Percentiles rank a stretch among this genome's conserved stretches.
These are phyloP conservation scores for Tetragonula clypearis DNA, from an alignment of 1,140 invertebrate genomes.

Conservation along the genomic window DNA sequence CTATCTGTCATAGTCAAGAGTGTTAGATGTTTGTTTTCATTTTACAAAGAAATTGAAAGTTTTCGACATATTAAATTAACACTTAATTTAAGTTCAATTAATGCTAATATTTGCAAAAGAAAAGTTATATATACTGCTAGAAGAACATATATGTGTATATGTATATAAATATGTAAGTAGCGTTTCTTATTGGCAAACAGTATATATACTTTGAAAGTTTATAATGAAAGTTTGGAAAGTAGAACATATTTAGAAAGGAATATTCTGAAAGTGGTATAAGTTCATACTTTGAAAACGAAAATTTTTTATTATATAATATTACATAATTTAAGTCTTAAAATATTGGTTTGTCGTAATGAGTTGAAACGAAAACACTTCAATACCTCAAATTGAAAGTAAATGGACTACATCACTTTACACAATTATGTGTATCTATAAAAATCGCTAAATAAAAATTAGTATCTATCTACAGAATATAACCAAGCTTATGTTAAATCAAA, in stretches of 20 bases:
- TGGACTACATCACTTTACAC: too few relatives aligned
- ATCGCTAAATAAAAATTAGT: too few relatives aligned
- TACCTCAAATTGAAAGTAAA: too few relatives aligned
- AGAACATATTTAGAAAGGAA: background rate
- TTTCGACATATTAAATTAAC: background rate
- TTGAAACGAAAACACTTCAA: too few relatives aligned
- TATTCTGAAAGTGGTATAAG: background rate
- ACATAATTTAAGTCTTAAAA: too few relatives aligned
- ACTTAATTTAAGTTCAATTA: background rate
- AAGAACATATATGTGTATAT: background rate
- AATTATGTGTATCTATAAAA: too few relatives aligned
- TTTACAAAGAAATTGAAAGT: background rate
- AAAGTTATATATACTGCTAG: background rate
- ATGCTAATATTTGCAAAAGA: slow-evolving; percentile 1
- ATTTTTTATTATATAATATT: too few relatives aligned
- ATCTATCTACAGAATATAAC: too few relatives aligned
- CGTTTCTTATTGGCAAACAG: background rate
- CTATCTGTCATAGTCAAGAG: background rate
- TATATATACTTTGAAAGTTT: background rate
- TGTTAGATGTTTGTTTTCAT: background rate
- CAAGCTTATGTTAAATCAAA: too few relatives aligned
- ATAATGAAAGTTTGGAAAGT: background rate
- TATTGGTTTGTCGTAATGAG: too few relatives aligned
- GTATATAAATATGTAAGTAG: background rate
- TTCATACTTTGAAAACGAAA: too few relatives aligned